phyloP scores from a whole-genome alignment of 2,888 invertebrate species.

The Scaptomyza tumidula region DNA sequence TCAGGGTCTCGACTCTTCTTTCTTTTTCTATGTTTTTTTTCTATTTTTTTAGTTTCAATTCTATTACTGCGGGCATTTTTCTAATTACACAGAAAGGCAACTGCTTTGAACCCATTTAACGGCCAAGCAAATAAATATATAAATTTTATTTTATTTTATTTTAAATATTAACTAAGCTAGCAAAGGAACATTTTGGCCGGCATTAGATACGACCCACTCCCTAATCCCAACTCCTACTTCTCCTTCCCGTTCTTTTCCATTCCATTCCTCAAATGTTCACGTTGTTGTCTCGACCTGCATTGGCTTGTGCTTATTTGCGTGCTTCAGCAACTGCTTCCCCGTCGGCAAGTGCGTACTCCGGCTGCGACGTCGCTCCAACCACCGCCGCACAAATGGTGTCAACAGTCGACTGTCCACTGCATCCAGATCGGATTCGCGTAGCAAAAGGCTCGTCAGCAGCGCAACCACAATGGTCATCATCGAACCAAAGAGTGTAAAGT shows the following conservation, averaged over 20 bases:
- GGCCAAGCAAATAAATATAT: slow-evolving; percentile 50
- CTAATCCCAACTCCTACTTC: too few species aligned
- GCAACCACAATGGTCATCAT: slow-evolving; percentile 86
- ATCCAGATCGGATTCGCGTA: slow-evolving; percentile 85
- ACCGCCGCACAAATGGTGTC: slow-evolving; percentile 89
- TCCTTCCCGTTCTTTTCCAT: too few species aligned
- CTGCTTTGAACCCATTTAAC: slow-evolving; percentile 66
- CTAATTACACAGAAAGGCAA: slow-evolving; percentile 61
- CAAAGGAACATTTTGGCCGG: slow-evolving; percentile 63
- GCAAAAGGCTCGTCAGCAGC: slow-evolving; percentile 85
- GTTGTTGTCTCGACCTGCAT: slow-evolving; percentile 61
- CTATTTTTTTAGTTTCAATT: background rate
- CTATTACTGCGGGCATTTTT: slow-evolving; percentile 71
- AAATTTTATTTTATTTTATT: slow-evolving; percentile 70
- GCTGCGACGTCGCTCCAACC: slow-evolving; percentile 81
- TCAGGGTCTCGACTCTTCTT: background rate
- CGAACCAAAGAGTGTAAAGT: slow-evolving; percentile 89
- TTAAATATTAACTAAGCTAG: slow-evolving; percentile 68
- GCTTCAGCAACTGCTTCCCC: slow-evolving; percentile 22
- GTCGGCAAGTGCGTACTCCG: slow-evolving; percentile 43
- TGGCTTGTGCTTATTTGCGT: slow-evolving; percentile 16
- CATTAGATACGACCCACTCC: slow-evolving; percentile 15
- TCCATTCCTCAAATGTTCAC: slow-evolving; percentile 27
- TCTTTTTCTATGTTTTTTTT: background rate
- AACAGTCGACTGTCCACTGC: slow-evolving; percentile 87